A percentile compares a stretch with the other conserved stretches of the same genome.
These are phyloP conservation scores for Clepsis dumicolana DNA, from an alignment of 2,888 invertebrate genomes.

Conservation along the genomic window DNA sequence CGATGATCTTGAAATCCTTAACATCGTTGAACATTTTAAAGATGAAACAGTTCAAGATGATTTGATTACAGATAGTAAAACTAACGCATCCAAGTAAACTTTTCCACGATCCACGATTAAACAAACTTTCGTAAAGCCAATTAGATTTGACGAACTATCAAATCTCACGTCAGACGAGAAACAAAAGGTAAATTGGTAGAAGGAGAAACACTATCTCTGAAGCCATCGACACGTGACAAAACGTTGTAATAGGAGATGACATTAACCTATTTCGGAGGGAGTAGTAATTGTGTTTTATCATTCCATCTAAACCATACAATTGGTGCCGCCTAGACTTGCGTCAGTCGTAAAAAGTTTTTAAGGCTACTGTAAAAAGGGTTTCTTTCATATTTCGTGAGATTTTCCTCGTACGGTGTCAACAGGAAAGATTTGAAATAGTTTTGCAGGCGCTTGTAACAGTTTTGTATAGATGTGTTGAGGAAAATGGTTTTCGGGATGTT, in stretches of 20 bases:
- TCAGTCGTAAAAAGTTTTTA: conserved; percentile 54
- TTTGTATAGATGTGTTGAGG: conserved; percentile 2
- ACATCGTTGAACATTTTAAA: no score
- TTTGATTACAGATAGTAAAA: background rate
- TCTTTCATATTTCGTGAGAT: conserved; percentile 33
- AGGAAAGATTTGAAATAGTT: conserved; percentile 28
- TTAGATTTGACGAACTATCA: conserved; percentile 27
- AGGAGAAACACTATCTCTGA: conserved; percentile 42
- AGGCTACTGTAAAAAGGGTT: conserved; percentile 47
- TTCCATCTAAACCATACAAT: conserved; percentile 62
- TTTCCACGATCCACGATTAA: no score
- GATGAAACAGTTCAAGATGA: background rate
- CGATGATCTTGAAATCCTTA: no score
- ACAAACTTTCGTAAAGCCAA: conserved; percentile 25
- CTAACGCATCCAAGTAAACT: no score
- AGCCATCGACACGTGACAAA: conserved; percentile 78
- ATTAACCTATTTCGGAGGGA: conserved; percentile 76
- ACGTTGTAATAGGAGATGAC: conserved; percentile 74
- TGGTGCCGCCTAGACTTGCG: conserved; percentile 58
- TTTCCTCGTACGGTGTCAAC: conserved; percentile 33
- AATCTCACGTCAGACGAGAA: conserved; percentile 33
- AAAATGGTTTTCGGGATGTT: background rate
- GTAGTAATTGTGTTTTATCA: conserved; percentile 63
- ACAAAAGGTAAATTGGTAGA: conserved; percentile 43
- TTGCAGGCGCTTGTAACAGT: conserved; percentile 8